Evolutionary conservation across 1,140 invertebrate genomes (phyloP).

Genomic region (Conus ventricosus): DNA sequence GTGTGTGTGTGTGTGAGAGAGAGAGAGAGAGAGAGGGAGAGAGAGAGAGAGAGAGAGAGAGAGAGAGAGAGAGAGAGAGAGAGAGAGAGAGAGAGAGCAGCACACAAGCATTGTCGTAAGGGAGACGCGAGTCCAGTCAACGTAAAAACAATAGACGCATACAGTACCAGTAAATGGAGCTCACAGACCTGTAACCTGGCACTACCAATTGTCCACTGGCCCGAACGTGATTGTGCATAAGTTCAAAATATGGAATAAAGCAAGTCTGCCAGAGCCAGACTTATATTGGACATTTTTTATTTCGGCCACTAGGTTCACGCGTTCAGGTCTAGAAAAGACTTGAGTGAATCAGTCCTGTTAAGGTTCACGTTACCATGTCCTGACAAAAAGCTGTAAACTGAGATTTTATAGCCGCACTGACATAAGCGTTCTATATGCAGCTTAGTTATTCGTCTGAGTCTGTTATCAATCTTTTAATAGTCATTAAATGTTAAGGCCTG

Average conservation of each 20-base stretch:
- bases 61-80: conserved; percentile 16
- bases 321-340: background rate
- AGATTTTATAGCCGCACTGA: too few species aligned
- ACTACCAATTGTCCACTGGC: background rate
- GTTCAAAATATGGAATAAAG: background rate
- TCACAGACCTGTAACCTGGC: background rate
- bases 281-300: background rate
- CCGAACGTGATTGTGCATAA: background rate
- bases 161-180: too few species aligned
- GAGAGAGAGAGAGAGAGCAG: conserved; percentile 8
- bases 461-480: too few species aligned
- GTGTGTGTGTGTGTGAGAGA: background rate
- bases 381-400: too few species aligned
- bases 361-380: too few species aligned
- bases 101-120: too few species aligned
- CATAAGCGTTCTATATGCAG: too few species aligned
- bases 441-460: too few species aligned
- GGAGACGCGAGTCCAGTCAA: background rate
- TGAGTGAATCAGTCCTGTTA: too few species aligned
- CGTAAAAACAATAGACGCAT: background rate
- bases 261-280: background rate
- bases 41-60: conserved; percentile 18
- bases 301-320: background rate
- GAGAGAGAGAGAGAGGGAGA: conserved; percentile 13
- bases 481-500: too few species aligned